Evolutionary conservation across 2,113 vertebrate genomes (phyloP).

Genomic region (Eublepharis macularius): DNA sequence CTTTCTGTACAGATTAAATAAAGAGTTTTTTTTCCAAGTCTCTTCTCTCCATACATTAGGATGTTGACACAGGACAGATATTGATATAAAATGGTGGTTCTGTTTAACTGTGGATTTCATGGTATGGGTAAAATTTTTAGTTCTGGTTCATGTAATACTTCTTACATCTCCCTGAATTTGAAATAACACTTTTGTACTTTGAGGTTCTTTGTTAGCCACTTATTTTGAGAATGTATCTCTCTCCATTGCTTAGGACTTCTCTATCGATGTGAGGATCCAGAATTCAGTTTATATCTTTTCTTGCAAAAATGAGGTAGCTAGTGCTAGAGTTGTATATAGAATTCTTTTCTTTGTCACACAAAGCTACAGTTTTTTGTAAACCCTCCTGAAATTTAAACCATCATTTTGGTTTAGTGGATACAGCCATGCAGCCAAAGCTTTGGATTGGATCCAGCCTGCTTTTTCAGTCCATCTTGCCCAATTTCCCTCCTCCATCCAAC

Average conservation of each 20-base stretch:
- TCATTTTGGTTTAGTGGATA: too few species aligned
- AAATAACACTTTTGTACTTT: not conserved
- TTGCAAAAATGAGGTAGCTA: too few species aligned
- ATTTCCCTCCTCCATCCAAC: too few species aligned
- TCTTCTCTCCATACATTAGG: slow-evolving; percentile 27
- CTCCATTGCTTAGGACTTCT: not conserved
- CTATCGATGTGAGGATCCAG: not conserved
- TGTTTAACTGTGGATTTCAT: slow-evolving; percentile 3
- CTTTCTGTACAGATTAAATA: slow-evolving; percentile 51
- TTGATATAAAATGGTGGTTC: slow-evolving; percentile 1
- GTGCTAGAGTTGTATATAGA: not conserved
- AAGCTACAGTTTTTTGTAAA: too few species aligned
- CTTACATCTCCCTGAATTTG: not conserved
- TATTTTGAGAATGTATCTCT: not conserved
- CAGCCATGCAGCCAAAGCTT: too few species aligned
- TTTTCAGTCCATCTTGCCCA: too few species aligned
- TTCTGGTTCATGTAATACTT: not conserved
- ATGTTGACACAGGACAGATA: slow-evolving; percentile 7
- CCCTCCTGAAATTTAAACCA: too few species aligned
- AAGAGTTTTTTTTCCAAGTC: slow-evolving; percentile 46
- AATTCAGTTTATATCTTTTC: not conserved
- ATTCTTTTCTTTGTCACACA: not conserved
- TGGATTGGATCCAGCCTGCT: too few species aligned
- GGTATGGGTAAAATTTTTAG: slow-evolving; percentile 27
- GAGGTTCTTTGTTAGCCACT: not conserved